A percentile compares a stretch with the other conserved stretches of the same genome.
phyloP scores from a whole-genome alignment of 2,797 vertebrate species.

The Aselliscus stoliczkanus region DNA sequence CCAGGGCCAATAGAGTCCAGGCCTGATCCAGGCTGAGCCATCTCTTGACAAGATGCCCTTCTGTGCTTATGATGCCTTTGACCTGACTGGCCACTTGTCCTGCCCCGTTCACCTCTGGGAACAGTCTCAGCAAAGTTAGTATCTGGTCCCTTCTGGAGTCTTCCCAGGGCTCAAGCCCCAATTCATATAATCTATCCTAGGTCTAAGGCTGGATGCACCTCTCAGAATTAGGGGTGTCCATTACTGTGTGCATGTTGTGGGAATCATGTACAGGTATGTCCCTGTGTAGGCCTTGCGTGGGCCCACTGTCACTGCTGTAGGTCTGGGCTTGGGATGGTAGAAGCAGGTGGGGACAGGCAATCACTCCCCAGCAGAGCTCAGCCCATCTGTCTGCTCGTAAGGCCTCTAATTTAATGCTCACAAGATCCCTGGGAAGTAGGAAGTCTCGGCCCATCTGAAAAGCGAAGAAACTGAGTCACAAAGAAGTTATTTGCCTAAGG shows the following conservation, averaged over 20 bases:
- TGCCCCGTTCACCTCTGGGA: not conserved
- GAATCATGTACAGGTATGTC: rapidly evolving
- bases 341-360: not conserved
- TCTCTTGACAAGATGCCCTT: not conserved
- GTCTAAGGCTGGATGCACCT: not conserved
- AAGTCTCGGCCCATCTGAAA: not conserved
- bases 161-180: not conserved
- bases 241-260: not conserved
- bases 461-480: not conserved
- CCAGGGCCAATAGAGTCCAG: not conserved
- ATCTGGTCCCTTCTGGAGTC: not conserved
- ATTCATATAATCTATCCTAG: not conserved
- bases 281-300: not conserved
- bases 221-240: not conserved
- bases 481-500: not conserved
- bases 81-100: not conserved
- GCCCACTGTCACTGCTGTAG: not conserved
- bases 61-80: not conserved
- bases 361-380: not conserved
- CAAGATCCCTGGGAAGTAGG: not conserved
- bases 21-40: not conserved
- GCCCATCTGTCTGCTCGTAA: not conserved
- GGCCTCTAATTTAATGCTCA: not conserved
- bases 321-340: not conserved
- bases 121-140: not conserved